Percentiles rank a stretch among this genome's conserved stretches.
Evolutionary conservation across 2,797 vertebrate genomes (phyloP).

Genomic region (Valencia hispanica): DNA sequence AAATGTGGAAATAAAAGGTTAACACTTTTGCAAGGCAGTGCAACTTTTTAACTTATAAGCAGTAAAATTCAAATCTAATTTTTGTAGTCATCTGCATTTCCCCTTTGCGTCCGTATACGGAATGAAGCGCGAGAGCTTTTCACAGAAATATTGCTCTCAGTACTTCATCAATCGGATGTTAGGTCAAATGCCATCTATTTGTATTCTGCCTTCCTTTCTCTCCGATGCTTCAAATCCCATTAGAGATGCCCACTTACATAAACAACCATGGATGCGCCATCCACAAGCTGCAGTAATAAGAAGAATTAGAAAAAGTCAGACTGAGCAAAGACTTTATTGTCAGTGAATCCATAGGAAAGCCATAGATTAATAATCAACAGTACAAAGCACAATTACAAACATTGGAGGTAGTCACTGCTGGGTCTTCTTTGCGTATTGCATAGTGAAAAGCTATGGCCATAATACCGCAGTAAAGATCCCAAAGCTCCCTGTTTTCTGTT

Average conservation of each 20-base stretch:
- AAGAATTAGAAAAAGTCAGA: slow-evolving; percentile 21
- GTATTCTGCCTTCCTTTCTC: slow-evolving; percentile 17
- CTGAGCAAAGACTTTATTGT: slow-evolving; percentile 72
- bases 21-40: not conserved
- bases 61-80: not conserved
- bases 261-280: slow-evolving; percentile 12
- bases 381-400: slow-evolving; percentile 75
- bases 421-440: slow-evolving; percentile 71
- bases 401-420: slow-evolving; percentile 74
- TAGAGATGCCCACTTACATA: slow-evolving; percentile 6
- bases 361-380: slow-evolving; percentile 43
- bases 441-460: slow-evolving; percentile 74
- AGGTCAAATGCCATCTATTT: slow-evolving; percentile 30
- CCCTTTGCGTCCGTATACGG: not conserved
- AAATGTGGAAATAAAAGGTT: not conserved
- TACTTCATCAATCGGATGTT: slow-evolving; percentile 18
- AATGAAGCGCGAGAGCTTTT: slow-evolving; percentile 11
- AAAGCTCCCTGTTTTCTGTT: slow-evolving; percentile 57
- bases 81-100: not conserved
- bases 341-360: slow-evolving; percentile 53
- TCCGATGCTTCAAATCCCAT: slow-evolving; percentile 29
- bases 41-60: not conserved
- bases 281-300: not conserved
- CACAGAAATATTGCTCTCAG: slow-evolving; percentile 8
- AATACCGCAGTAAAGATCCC: slow-evolving; percentile 47